Base-by-base conservation (phyloP, 2,888 invertebrate genomes). In the Brenthis ino region DNA sequence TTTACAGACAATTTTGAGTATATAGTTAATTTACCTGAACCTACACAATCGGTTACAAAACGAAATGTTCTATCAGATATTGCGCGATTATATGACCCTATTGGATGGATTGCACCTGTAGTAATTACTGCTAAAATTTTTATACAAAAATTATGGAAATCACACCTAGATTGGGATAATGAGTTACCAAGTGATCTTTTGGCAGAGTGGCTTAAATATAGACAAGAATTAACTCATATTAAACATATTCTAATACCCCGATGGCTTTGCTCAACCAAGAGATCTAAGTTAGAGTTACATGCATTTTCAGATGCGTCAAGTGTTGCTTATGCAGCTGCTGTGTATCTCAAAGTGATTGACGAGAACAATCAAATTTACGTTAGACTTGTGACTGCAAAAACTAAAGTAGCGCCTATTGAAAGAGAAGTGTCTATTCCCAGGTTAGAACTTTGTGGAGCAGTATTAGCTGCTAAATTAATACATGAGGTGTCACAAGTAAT, bases 61-160 rank as follows among this genome's bases (percentile, higher is more conserved):
- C 65, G 78, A 28, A 51, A 69, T 16, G 69, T 78, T 0, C 43
- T 78, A 3, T 75, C 77, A 1, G 75, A 76, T 20, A 73, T 79
- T n/a, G 76, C 77, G 0, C 72, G 69, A 61, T 28, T 80, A 4
- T 79, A 76, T 28, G 78, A 80, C 63, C 78, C 77, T 0, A 56
- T 80, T 4, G 78, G 78, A 2, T 79, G 78, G 77, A 72, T 78
- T 8, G 75, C 78, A 4, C 68, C 73, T n/a, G 69, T 73, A 12
- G 67, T 76, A 33, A 58, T 75, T 43, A 55, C 13, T 12, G 73
- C 69, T 1, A 77, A 77, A 48, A 67, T 75, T 50, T 67, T 73
- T 20, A 75, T 77, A 1, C 74, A 76, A 58, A 76, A 73, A 64
- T 24, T 77, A n/a, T 77, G 77, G 74, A 64, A 70, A 61, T 20